Conservation (phyloP, 2,888 invertebrate species). For the Therioaphis trifolii region DNA sequence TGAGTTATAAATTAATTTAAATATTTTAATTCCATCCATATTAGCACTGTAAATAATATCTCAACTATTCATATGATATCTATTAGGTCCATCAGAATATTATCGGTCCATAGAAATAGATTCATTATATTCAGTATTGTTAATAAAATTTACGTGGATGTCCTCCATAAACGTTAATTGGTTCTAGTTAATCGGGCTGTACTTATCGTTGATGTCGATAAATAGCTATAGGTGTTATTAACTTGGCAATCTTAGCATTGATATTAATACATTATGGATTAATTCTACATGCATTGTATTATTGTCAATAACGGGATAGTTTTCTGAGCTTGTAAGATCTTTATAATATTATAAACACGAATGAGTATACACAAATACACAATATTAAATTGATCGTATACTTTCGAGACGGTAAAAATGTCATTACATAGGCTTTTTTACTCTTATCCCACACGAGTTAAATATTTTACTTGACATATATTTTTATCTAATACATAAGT, state of each 20-base stretch:
- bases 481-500: too few species aligned
- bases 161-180: slow-evolving; percentile 29
- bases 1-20: too few species aligned
- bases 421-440: neutral
- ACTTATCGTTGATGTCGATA: slow-evolving; percentile 26
- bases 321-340: neutral
- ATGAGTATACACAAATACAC: neutral
- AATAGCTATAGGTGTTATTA: slow-evolving; percentile 12
- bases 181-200: neutral
- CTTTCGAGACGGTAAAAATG: neutral
- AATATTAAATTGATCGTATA: neutral
- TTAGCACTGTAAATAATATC: too few species aligned
- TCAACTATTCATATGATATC: too few species aligned
- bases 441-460: neutral
- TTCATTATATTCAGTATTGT: neutral
- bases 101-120: too few species aligned
- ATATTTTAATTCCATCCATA: too few species aligned
- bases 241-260: neutral
- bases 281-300: slow-evolving; percentile 25
- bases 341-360: neutral
- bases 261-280: slow-evolving; percentile 1
- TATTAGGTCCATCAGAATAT: too few species aligned
- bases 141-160: neutral
- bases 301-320: slow-evolving; percentile 14
- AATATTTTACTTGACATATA: neutral